Base-by-base conservation (phyloP, 1,140 invertebrate species). In the Cydia strobilella region DNA sequence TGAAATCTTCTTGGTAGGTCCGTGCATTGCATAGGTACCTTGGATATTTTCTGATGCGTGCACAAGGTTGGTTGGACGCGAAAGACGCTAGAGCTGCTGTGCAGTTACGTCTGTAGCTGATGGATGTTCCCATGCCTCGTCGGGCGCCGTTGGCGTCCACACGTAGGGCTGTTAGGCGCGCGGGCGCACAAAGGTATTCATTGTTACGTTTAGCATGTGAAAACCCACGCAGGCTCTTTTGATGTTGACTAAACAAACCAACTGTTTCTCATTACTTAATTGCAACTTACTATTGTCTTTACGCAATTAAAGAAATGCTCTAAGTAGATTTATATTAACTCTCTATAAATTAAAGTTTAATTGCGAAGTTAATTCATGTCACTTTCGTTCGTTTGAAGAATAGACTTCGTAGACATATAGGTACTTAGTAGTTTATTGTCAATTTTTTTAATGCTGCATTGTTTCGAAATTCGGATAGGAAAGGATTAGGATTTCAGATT, bases 231-330 rank as follows among this genome's bases (percentile, higher is more conserved):
- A 87, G 84, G 77, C 76, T 83, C 76, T 71, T 78, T 73, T 84
- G 81, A 81, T 82, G 82, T 82, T 81, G 82, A 82, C 84, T 80
- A 79, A 80, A 78, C 75, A 76, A 81, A 80, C 76, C 74, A 78
- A 51, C 73, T 71, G 82, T 81, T 91, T 92, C 89, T 82, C 89
- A 90, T 90, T 90, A 89, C 82, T 85, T 89, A 91, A 91, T 91
- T 90, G 84, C 81, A 66, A 81, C 59, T 79, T 77, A 77, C 88
- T 79, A 91, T 91, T 91, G 90, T 92, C 86, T 85, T 79, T 82
- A 81, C 75, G 79, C 80, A 86, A 86, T 86, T 86, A 86, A 84
- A 83, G 77, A 86, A 87, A 86, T 77, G 81, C 78, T 85, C 76
- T 86, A 83, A 87, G 79, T 80, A 82, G 84, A 86, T 90, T 88